Conservation (phyloP, 1,140 invertebrate species). For the Habropoda laboriosa region DNA sequence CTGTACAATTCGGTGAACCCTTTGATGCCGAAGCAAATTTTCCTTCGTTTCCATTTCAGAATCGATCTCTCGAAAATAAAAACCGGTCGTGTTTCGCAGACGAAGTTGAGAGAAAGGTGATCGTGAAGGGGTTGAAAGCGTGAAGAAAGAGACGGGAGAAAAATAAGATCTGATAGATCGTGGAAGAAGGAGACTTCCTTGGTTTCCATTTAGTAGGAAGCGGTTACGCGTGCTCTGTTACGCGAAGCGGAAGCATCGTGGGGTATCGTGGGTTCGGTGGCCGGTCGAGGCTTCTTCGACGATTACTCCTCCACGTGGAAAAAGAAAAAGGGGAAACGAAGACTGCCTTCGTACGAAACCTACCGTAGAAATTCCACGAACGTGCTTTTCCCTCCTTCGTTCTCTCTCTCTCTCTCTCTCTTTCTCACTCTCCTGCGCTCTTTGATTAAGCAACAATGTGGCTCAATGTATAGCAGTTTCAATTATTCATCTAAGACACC, state of each 20-base stretch:
- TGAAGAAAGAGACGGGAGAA: background rate
- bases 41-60: no score
- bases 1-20: no score
- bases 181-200: conserved; percentile 45
- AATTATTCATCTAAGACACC: background rate
- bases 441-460: background rate
- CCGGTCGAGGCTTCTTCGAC: conserved; percentile 65
- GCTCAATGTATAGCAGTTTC: background rate
- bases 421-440: no score
- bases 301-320: conserved; percentile 24
- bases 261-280: conserved; percentile 74
- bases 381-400: conserved; percentile 5
- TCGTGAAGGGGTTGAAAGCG: no score
- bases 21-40: no score
- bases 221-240: conserved; percentile 72
- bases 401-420: no score
- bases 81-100: no score
- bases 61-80: no score
- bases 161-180: conserved; percentile 51
- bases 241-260: conserved; percentile 72
- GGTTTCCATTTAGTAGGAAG: conserved; percentile 66
- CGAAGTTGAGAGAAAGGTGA: no score
- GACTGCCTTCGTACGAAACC: background rate
- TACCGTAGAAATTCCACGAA: background rate
- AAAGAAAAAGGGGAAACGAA: background rate